phyloP scores from a whole-genome alignment of 2,888 invertebrate genomes.

The Agrotis ipsilon region DNA sequence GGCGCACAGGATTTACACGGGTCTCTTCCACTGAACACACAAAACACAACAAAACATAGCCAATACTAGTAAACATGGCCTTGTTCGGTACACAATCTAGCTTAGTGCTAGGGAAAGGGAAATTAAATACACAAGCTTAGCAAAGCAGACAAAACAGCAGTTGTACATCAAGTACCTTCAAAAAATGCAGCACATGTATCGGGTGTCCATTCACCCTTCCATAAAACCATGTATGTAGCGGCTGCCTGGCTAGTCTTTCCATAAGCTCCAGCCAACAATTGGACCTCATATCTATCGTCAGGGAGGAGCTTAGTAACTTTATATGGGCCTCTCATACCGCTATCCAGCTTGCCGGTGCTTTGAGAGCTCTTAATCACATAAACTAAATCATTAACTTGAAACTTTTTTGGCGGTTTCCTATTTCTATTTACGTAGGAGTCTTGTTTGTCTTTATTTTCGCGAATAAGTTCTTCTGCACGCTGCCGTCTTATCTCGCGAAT shows the following conservation, averaged over 20 bases:
- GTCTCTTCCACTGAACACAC: conserved; percentile 1
- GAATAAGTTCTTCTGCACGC: not conserved
- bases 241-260: conserved; percentile 4
- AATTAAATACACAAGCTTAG: not conserved
- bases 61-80: not conserved
- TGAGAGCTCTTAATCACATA: conserved; percentile 2
- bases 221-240: not conserved
- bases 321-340: conserved; percentile 1
- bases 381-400: not conserved
- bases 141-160: not conserved
- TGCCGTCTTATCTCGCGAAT: conserved; percentile 2
- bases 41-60: not conserved
- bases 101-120: not conserved
- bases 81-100: conserved; percentile 1
- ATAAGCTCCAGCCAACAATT: conserved; percentile 1
- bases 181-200: not conserved
- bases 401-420: not conserved
- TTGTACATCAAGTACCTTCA: not conserved
- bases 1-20: not conserved
- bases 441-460: not conserved
- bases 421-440: not conserved
- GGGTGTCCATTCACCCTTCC: not conserved
- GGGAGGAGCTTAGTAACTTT: not conserved
- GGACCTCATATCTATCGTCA: not conserved
- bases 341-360: not conserved